phyloP scores from a whole-genome alignment of 2,797 vertebrate species.

The Aeoliscus strigatus region DNA sequence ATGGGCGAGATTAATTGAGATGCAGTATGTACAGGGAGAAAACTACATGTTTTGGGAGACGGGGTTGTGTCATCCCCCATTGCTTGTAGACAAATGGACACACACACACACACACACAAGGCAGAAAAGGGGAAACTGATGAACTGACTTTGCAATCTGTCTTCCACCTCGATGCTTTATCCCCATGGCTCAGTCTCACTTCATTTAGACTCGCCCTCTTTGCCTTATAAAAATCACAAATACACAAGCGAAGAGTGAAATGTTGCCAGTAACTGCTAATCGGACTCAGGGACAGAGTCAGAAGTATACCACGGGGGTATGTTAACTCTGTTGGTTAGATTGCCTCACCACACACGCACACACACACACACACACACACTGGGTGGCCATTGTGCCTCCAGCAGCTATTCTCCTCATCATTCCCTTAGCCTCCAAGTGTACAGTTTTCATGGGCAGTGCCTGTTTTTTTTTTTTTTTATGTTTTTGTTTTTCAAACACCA shows the following conservation, averaged over 20 bases:
- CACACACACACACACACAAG: constrained; percentile 24
- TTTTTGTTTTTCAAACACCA: constrained; percentile 27
- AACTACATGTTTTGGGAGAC: constrained; percentile 36
- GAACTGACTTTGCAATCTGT: too few relatives aligned
- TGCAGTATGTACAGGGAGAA: constrained; percentile 69
- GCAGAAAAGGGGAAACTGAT: constrained; percentile 34
- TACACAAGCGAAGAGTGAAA: constrained; percentile 33
- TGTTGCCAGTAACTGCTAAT: constrained; percentile 45
- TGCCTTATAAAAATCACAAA: constrained; percentile 55
- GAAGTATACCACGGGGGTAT: constrained; percentile 25
- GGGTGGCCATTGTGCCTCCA: constrained; percentile 54
- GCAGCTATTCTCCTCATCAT: constrained; percentile 37
- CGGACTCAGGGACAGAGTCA: constrained; percentile 47
- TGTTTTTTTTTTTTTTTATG: too few relatives aligned
- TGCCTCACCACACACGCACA: constrained; percentile 24
- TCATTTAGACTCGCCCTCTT: constrained; percentile 42
- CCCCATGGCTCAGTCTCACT: constrained; percentile 42
- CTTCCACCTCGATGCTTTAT: constrained; percentile 35
- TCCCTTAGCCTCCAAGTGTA: constrained; percentile 26
- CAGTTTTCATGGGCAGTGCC: constrained; percentile 12
- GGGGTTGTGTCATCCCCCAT: constrained; percentile 19
- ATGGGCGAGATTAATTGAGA: constrained; percentile 43
- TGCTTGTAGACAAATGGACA: constrained; percentile 33
- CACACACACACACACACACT: constrained; percentile 23
- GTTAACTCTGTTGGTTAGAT: constrained; percentile 33